These are phyloP conservation scores for Toxostoma redivivum DNA, from an alignment of 2,113 vertebrate genomes.

Conservation along the genomic window DNA sequence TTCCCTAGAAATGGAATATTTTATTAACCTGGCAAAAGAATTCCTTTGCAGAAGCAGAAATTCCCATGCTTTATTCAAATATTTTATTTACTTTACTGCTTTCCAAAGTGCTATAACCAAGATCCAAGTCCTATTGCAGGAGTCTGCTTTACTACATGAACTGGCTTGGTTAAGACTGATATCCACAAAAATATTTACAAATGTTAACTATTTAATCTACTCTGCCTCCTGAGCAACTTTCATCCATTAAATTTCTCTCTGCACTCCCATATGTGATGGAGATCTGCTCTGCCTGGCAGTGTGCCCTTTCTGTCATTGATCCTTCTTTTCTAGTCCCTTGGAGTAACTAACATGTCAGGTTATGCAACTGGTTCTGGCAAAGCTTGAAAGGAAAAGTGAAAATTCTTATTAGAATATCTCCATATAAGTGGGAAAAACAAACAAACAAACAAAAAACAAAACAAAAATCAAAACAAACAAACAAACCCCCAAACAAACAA, in stretches of 20 bases:
- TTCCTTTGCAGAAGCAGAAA: background rate
- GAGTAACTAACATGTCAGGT: background rate
- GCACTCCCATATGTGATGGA: background rate
- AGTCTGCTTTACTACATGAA: background rate
- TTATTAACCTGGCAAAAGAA: background rate
- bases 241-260: background rate
- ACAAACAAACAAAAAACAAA: no score
- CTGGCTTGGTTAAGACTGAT: background rate
- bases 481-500: no score
- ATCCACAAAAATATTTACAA: background rate
- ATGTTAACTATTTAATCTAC: background rate
- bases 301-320: background rate
- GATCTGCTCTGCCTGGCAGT: background rate
- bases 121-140: background rate
- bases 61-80: background rate
- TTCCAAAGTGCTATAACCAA: background rate
- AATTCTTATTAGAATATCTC: background rate
- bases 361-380: background rate
- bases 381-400: background rate
- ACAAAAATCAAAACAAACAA: no score
- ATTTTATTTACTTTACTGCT: background rate
- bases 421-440: background rate
- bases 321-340: background rate
- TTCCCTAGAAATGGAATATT: background rate
- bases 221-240: background rate